Base-by-base conservation (phyloP, 2,797 vertebrate species). In the Poeciliopsis paucimaculata region DNA sequence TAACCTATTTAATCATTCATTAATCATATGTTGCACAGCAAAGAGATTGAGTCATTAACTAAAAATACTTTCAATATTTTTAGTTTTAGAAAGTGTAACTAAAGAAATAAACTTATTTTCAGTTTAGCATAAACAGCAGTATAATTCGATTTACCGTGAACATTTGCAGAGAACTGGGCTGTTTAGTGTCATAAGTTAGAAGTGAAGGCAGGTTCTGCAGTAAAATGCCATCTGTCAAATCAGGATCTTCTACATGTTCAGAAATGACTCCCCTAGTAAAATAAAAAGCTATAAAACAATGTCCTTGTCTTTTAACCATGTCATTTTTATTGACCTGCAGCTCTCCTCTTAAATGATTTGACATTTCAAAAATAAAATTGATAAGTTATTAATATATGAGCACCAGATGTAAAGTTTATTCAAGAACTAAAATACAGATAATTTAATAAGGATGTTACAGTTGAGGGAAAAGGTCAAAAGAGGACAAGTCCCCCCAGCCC, bases 161-260 rank as follows among this genome's bases (percentile, higher is more conserved):
- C 36, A 41, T 41, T 68, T 68, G 64, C 11, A 26, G 10, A 68
- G 64, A 68, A 12, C 64, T 26, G 64, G 3, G 64, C 20, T 41
- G 36, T 68, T 68, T 26, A 41, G 36, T 68, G 6, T 71, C 26
- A 71, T 43, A 45, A 45, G 0, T 15, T 45, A 71, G 26, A 71
- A 45, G 39, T 71, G 26, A 71, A 71, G 39, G 20, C 39, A 41
- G 34, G 64, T 68, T 26, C 12, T 10, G 64, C 64, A 68, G 68
- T 45, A 45, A 71, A 71, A 71, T 28, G 68, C 68, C 68, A 45
- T 71, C 68, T 71, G 41, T 71, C 41, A 71, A 15, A 43, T 45
- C 39, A 71, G 68, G 41, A 23, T 26, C 12, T n/a, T 6, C 41
- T 15, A n/a, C 5, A 45, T 26, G 39, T 2, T 45, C 12, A n/a